Evolutionary conservation across 1,140 invertebrate species (phyloP).

Genomic region (Heliothis virescens): DNA sequence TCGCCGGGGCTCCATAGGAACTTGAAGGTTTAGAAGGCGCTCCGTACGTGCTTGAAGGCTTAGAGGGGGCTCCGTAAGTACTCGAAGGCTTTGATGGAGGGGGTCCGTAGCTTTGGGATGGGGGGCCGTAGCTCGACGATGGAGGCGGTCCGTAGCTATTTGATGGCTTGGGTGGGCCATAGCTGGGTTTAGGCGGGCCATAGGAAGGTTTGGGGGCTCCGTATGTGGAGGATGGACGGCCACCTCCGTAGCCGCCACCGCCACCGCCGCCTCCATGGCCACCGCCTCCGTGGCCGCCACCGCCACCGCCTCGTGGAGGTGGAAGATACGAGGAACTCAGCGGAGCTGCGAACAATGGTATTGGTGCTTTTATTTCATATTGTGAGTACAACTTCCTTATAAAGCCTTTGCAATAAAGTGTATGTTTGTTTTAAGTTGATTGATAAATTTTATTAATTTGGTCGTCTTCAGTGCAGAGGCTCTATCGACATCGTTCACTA

Average conservation of each 20-base stretch:
- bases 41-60: conserved; percentile 63
- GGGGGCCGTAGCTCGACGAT: conserved; percentile 76
- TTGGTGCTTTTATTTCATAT: conserved; percentile 40
- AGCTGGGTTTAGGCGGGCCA: conserved; percentile 75
- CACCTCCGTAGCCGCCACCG: conserved; percentile 56
- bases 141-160: conserved; percentile 70
- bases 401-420: conserved; percentile 31
- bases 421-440: not conserved
- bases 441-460: not conserved
- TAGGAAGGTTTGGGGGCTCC: conserved; percentile 79
- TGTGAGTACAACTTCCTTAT: conserved; percentile 11
- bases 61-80: conserved; percentile 65
- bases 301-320: conserved; percentile 70
- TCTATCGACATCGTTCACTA: not conserved
- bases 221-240: conserved; percentile 80
- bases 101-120: conserved; percentile 77
- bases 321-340: conserved; percentile 80
- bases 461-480: conserved; percentile 10
- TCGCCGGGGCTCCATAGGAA: conserved; percentile 84
- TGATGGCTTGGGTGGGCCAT: conserved; percentile 72
- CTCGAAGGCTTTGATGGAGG: conserved; percentile 81
- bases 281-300: conserved; percentile 37
- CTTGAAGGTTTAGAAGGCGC: conserved; percentile 73
- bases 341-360: conserved; percentile 73
- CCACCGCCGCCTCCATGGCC: conserved; percentile 39